Evolutionary conservation across 2,113 vertebrate genomes (phyloP).

Genomic region (Nothoprocta pentlandii): DNA sequence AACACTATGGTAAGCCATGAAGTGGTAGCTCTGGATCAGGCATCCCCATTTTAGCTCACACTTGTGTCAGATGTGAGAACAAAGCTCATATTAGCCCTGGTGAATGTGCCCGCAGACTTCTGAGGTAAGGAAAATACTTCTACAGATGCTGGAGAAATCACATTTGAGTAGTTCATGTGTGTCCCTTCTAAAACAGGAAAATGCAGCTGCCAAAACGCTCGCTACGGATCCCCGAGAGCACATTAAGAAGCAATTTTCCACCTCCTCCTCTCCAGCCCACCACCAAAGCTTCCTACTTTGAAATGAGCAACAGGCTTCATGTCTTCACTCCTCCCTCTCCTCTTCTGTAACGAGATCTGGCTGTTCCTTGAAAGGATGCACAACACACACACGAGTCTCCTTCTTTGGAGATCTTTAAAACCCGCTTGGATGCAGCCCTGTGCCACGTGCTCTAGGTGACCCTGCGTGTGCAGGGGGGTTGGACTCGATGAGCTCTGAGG

Average conservation of each 20-base stretch:
- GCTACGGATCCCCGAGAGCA: background rate
- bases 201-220: fast-evolving
- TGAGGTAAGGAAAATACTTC: background rate
- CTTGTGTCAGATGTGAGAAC: background rate
- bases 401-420: no score
- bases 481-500: no score
- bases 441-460: no score
- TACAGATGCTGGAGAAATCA: background rate
- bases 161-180: fast-evolving
- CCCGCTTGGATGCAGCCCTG: no score
- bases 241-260: background rate
- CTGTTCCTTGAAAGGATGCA: background rate
- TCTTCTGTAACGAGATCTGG: background rate
- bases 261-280: background rate
- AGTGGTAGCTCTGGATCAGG: fast-evolving
- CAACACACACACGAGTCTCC: background rate
- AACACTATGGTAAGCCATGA: background rate
- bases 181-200: background rate
- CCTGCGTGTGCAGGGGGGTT: no score
- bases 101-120: background rate
- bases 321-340: background rate
- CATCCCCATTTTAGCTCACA: background rate
- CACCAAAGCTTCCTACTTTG: background rate
- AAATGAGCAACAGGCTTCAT: background rate
- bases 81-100: background rate